Conservation (phyloP, 2,888 invertebrate species). For the Aleiodes testaceus region DNA sequence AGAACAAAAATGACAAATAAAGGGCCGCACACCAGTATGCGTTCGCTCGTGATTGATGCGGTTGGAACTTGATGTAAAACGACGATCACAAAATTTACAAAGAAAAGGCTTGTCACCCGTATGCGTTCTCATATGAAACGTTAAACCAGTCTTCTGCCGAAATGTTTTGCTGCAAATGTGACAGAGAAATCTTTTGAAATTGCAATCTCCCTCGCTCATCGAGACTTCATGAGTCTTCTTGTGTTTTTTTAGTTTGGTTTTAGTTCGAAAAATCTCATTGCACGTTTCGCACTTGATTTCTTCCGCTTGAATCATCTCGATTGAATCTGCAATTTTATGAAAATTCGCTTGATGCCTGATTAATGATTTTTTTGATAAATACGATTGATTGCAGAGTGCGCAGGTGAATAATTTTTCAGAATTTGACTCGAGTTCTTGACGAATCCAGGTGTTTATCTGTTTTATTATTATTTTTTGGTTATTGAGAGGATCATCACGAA, state of each 20-base stretch:
- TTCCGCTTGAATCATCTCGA: conserved; percentile 13
- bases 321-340: conserved; percentile 48
- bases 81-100: conserved; percentile 67
- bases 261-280: conserved; percentile 61
- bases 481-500: conserved; percentile 48
- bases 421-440: conserved; percentile 63
- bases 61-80: conserved; percentile 67
- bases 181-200: conserved; percentile 66
- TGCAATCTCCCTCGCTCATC: conserved; percentile 59
- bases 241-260: conserved; percentile 62
- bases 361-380: conserved; percentile 62
- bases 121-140: conserved; percentile 69
- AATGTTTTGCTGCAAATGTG: conserved; percentile 69
- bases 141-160: conserved; percentile 66
- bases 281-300: conserved; percentile 59
- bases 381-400: conserved; percentile 62
- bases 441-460: conserved; percentile 65
- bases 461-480: conserved; percentile 51
- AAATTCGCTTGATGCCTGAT: conserved; percentile 58
- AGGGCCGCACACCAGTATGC: conserved; percentile 67
- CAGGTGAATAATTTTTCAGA: conserved; percentile 63
- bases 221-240: conserved; percentile 58
- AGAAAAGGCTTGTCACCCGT: conserved; percentile 68
- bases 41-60: conserved; percentile 68
- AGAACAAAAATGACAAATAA: conserved; percentile 67